Evolutionary conservation across 2,888 invertebrate genomes (phyloP), one percentile per base, ranked within the genome.

Genomic region (Rotaria sp.): DNA sequence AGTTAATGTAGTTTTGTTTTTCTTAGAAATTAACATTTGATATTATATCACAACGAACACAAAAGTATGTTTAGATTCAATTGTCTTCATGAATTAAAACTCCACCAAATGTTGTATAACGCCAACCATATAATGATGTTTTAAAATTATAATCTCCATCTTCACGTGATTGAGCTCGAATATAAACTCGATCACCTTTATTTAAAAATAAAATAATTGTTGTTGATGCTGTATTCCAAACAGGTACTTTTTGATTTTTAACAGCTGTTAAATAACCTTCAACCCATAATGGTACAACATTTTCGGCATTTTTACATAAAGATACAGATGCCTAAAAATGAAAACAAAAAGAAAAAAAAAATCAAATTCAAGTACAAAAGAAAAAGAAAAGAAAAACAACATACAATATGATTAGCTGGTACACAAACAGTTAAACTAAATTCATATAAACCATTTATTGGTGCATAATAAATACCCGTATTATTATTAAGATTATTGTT

Each of bases 171-270:
- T 45, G 80, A 24, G 80, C 80, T 45, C 45, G 45, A n/a, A 80
- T n/a, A 45, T 80, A 80, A n/a, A 80, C 35, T n/a, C 80, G 80
- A 80, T 80, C 80, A n/a, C 80, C 80, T 38, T 18, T 38, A 80
- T 80, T 13, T n/a, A 80, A 80, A 45, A 38, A 80, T 45, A 80
- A 80, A 45, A 80, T 26, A 15, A 80, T 45, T 2, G 80, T 80
- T 45, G 80, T 80, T 41, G 80, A 80, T n/a, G 80, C 80, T 80
- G 80, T 80, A 80, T 80, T 80, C 80, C 80, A 80, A 15, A 80
- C 35, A 45, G 80, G 80, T 80, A 80, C 80, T 45, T 80, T 80
- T 80, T 80, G 80, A 80, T 80, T 80, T 45, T 80, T 80, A n/a
- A 80, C 80, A n/a, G 45, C 80, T 45, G 80, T 80, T 80, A 80